Base-by-base conservation (phyloP, 2,888 invertebrate species). In the Petrophora chlorosata region DNA sequence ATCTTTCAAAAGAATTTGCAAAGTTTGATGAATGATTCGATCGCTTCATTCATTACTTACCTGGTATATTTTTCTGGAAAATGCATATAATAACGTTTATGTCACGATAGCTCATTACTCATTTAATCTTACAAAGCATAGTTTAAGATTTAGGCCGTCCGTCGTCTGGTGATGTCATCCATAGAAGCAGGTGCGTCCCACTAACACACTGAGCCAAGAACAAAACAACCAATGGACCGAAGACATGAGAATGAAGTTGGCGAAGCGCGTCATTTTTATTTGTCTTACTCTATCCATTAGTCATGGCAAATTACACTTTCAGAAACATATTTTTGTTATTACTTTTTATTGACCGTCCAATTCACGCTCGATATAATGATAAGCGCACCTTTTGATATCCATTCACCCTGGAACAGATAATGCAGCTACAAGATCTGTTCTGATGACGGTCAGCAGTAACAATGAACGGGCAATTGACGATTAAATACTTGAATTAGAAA, bases 181-280 rank as follows among this genome's bases (percentile, higher is more conserved):
- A 22, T 29, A 26, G 36, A 57, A 56, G 59, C 73, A 74, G 73
- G 73, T 76, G 73, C 53, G 75, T 53, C 61, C 72, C 45, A 74
- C 71, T 74, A 61, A 75, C 73, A 75, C 61, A 69, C 63, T 67
- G 67, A 67, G 56, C 57, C 59, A 56, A 46, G 58, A 64, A 63
- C 69, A 68, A 67, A 67, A 70, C 60, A 58, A 63, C 56, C 43
- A 51, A 65, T 59, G 54, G 57, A 54, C 54, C 56, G 48, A 54
- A 56, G 61, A 63, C 59, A 53, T 50, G 65, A 61, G 63, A 67
- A 61, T 63, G 62, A 55, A 59, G 54, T 52, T 54, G 46, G 50
- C 61, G 42, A 43, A 44, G 56, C 66, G 44, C 45, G 48, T 50
- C 63, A 61, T 61, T 65, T 67, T 58, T 70, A 65, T 73, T 72